Percentiles rank a stretch among this genome's conserved stretches.
phyloP scores from a whole-genome alignment of 2,113 vertebrate genomes.

The Corydoras sp. region DNA sequence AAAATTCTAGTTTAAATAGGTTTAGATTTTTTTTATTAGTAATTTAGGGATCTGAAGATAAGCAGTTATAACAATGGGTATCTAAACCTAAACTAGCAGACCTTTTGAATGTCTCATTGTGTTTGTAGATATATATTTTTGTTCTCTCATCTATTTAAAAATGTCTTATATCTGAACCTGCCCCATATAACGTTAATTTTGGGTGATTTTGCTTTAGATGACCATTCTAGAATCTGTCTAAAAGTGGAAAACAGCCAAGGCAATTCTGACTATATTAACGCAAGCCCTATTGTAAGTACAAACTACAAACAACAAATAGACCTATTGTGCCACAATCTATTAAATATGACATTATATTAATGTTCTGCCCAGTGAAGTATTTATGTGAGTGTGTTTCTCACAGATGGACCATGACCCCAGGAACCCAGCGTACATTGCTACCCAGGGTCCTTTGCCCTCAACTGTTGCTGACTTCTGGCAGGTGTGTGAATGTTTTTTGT shows the following conservation, averaged over 20 bases:
- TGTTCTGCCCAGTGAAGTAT: conserved; percentile 10
- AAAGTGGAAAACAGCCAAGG: conserved; percentile 82
- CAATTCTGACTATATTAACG: conserved; percentile 93
- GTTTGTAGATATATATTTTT: no score
- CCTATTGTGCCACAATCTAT: not conserved
- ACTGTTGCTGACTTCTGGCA: conserved; percentile 98
- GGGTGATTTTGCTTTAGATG: conserved; percentile 68
- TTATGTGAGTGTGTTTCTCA: conserved; percentile 3
- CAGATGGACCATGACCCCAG: conserved; percentile 97
- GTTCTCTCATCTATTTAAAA: no score
- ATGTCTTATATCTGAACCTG: no score
- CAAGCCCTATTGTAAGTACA: conserved; percentile 94
- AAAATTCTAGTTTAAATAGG: no score
- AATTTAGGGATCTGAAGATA: no score
- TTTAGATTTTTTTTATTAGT: no score
- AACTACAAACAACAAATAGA: conserved; percentile 33
- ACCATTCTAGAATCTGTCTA: conserved; percentile 89
- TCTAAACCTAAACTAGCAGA: no score
- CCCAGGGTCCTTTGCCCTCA: conserved; percentile 87
- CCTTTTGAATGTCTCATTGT: no score
- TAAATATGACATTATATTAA: conserved; percentile 28
- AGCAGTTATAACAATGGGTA: no score
- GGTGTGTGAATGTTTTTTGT: conserved; percentile 59
- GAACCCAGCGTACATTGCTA: conserved; percentile 88
- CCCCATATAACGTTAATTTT: no score